Conservation (phyloP, 2,888 invertebrate species). For the Tyria jacobaeae region DNA sequence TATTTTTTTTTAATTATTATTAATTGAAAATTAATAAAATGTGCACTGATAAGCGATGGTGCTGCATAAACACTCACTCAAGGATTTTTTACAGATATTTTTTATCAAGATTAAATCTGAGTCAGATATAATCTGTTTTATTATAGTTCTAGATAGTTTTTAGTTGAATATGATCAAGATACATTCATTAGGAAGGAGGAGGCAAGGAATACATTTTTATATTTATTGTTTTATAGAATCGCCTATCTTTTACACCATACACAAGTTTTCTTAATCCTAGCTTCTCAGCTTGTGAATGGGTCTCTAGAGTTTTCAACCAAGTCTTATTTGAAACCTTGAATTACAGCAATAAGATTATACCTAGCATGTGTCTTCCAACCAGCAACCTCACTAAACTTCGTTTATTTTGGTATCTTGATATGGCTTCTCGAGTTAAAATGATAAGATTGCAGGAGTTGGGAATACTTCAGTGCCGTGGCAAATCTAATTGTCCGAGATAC, state of each 20-base stretch:
- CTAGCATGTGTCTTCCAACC: conserved; percentile 2
- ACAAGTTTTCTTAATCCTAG: conserved; percentile 12
- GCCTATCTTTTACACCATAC: conserved; percentile 21
- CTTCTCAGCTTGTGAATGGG: conserved; percentile 42
- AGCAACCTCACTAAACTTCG: conserved; percentile 17
- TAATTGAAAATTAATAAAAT: too few relatives aligned
- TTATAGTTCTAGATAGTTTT: too few relatives aligned
- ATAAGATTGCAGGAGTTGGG: background rate
- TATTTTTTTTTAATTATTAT: too few relatives aligned
- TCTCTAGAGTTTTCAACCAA: conserved; percentile 47
- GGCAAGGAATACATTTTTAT: too few relatives aligned
- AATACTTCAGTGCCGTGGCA: background rate
- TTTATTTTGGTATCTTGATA: conserved; percentile 18
- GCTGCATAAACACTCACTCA: too few relatives aligned
- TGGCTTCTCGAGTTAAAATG: background rate
- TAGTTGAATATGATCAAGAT: too few relatives aligned
- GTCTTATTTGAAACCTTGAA: conserved; percentile 39
- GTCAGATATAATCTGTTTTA: too few relatives aligned
- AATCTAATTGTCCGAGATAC: background rate
- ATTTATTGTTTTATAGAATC: too few relatives aligned
- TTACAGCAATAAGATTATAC: conserved; percentile 51
- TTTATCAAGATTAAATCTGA: too few relatives aligned
- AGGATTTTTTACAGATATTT: too few relatives aligned
- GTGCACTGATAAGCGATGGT: too few relatives aligned
- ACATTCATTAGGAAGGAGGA: too few relatives aligned